phyloP scores from a whole-genome alignment of 2,888 invertebrate genomes.

The Troilus luridus region DNA sequence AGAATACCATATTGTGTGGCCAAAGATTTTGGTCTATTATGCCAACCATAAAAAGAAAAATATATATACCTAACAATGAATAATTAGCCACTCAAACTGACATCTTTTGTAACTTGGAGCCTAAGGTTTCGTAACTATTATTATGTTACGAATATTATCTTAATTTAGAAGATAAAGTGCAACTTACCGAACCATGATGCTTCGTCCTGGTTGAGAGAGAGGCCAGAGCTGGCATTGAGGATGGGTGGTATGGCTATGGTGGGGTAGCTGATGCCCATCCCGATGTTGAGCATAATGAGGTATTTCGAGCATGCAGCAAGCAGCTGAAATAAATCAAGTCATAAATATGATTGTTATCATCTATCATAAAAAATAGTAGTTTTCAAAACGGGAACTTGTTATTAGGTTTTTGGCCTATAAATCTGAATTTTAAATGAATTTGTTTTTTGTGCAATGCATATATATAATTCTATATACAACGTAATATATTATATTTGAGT shows the following conservation, averaged over 20 bases:
- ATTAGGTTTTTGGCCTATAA: too few relatives aligned
- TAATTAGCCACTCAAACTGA: conserved; percentile 6
- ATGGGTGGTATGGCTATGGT: conserved; percentile 62
- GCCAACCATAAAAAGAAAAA: too few relatives aligned
- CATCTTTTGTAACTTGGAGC: background rate
- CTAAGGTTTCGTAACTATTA: background rate
- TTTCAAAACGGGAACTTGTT: too few relatives aligned
- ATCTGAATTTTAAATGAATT: too few relatives aligned
- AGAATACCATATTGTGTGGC: too few relatives aligned
- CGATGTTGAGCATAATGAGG: conserved; percentile 62
- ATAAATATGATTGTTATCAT: background rate
- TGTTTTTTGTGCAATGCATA: too few relatives aligned
- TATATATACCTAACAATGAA: too few relatives aligned
- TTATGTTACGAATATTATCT: too few relatives aligned
- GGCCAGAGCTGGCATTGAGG: conserved; percentile 55
- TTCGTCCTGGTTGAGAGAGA: conserved; percentile 59
- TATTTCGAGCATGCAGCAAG: conserved; percentile 62
- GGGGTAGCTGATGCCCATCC: conserved; percentile 62
- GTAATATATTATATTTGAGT: background rate
- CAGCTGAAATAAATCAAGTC: conserved; percentile 56
- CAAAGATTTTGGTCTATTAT: too few relatives aligned
- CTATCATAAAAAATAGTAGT: too few relatives aligned
- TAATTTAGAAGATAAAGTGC: background rate
- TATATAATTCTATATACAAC: too few relatives aligned
- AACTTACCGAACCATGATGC: conserved; percentile 62